Percentiles rank a stretch among this genome's conserved stretches.
Evolutionary conservation across 2,797 vertebrate genomes (phyloP).

Genomic region (Remorina albescens): DNA sequence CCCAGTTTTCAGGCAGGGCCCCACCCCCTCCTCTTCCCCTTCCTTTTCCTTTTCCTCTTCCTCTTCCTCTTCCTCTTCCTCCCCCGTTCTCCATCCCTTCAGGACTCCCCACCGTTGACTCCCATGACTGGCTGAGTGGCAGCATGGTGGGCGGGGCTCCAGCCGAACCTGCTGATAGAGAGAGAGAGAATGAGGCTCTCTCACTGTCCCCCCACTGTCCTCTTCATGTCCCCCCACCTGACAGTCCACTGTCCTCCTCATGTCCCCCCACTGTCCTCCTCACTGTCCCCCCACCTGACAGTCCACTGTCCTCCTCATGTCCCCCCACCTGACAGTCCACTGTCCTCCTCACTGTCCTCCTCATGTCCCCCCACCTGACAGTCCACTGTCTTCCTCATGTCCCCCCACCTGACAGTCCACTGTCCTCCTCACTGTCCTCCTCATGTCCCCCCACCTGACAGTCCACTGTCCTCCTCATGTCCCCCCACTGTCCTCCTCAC

Average conservation of each 20-base stretch:
- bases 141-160: slow-evolving; percentile 73
- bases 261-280: slow-evolving; percentile 83
- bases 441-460: slow-evolving; percentile 80
- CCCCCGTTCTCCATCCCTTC: slow-evolving; percentile 60
- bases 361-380: too few relatives aligned
- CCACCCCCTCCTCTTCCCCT: slow-evolving; percentile 42
- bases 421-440: slow-evolving; percentile 85
- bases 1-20: slow-evolving; percentile 82
- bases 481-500: slow-evolving; percentile 78
- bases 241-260: slow-evolving; percentile 84
- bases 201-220: too few relatives aligned
- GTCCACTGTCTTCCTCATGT: slow-evolving; percentile 83
- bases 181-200: not conserved
- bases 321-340: too few relatives aligned
- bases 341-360: too few relatives aligned
- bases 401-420: slow-evolving; percentile 78
- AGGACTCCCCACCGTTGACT: slow-evolving; percentile 68
- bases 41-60: slow-evolving; percentile 46
- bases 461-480: slow-evolving; percentile 83
- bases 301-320: slow-evolving; percentile 83
- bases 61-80: slow-evolving; percentile 39
- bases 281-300: slow-evolving; percentile 82
- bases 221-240: too few relatives aligned
- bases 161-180: slow-evolving; percentile 71
- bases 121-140: slow-evolving; percentile 83